Conservation (phyloP, 2,888 invertebrate genomes). For the Scaptomyza flava region DNA sequence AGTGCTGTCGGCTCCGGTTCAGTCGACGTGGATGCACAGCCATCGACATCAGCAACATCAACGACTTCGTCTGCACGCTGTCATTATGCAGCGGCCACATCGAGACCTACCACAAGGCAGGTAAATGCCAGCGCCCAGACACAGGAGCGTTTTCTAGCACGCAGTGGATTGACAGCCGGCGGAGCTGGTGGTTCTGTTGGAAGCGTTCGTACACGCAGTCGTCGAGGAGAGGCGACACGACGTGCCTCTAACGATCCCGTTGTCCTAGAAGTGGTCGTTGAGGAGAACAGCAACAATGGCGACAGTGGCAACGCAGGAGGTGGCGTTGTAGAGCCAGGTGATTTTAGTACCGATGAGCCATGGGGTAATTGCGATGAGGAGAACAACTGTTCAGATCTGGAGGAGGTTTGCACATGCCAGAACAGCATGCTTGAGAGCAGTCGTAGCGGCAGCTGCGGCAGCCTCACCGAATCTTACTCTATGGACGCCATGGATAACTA, state of each 20-base stretch:
- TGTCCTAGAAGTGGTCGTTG: conserved; percentile 62
- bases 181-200: background rate
- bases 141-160: conserved; percentile 77
- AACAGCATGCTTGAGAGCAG: conserved; percentile 69
- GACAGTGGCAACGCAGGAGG: conserved; percentile 31
- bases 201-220: conserved; percentile 30
- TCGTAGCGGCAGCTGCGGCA: conserved; percentile 79
- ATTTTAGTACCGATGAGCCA: conserved; percentile 77
- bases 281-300: conserved; percentile 42
- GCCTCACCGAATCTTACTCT: conserved; percentile 77
- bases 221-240: conserved; percentile 41
- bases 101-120: conserved; percentile 66
- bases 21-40: conserved; percentile 73
- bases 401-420: conserved; percentile 84
- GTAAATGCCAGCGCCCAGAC: conserved; percentile 82
- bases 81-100: conserved; percentile 77
- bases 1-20: conserved; percentile 18
- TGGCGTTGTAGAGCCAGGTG: conserved; percentile 55
- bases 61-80: conserved; percentile 71
- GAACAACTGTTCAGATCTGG: conserved; percentile 81
- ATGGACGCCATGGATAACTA: conserved; percentile 67
- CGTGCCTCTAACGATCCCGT: conserved; percentile 49
- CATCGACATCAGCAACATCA: conserved; percentile 79
- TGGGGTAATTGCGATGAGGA: conserved; percentile 84
- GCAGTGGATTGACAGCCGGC: conserved; percentile 37